These are phyloP conservation scores for Portevinia maculata DNA, from an alignment of 2,888 invertebrate species.

Conservation along the genomic window DNA sequence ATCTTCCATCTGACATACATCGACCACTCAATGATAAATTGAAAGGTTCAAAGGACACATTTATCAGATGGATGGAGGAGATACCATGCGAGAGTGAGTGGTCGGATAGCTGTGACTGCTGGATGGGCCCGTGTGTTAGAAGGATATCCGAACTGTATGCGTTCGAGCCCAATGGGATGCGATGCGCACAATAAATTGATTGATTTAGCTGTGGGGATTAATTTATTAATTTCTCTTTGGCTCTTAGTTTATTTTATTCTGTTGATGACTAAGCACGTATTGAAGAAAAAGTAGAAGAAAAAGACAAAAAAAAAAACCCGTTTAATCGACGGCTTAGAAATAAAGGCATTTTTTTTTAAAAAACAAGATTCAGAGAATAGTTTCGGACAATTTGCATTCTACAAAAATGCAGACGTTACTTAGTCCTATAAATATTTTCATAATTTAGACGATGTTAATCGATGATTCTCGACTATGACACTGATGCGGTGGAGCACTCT, in stretches of 20 bases:
- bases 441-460: conserved; percentile 19
- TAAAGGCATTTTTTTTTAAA: conserved; percentile 5
- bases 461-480: conserved; percentile 8
- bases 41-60: conserved; percentile 75
- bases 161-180: conserved; percentile 44
- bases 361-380: too few species aligned
- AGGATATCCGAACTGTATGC: conserved; percentile 68
- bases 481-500: conserved; percentile 1
- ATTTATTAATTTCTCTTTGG: conserved; percentile 71
- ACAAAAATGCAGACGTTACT: not conserved
- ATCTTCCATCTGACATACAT: conserved; percentile 72
- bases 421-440: not conserved
- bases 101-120: conserved; percentile 35
- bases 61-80: conserved; percentile 73
- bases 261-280: conserved; percentile 58
- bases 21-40: conserved; percentile 74
- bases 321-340: conserved; percentile 61
- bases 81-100: conserved; percentile 72
- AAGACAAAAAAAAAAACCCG: too few species aligned
- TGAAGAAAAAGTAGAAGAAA: conserved; percentile 37
- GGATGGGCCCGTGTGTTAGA: conserved; percentile 14
- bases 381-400: conserved; percentile 18
- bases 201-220: conserved; percentile 74
- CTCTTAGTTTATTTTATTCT: conserved; percentile 20
- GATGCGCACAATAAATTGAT: conserved; percentile 70